Evolutionary conservation across 1,140 invertebrate species (phyloP).

Genomic region (Cheumatopsyche charites): DNA sequence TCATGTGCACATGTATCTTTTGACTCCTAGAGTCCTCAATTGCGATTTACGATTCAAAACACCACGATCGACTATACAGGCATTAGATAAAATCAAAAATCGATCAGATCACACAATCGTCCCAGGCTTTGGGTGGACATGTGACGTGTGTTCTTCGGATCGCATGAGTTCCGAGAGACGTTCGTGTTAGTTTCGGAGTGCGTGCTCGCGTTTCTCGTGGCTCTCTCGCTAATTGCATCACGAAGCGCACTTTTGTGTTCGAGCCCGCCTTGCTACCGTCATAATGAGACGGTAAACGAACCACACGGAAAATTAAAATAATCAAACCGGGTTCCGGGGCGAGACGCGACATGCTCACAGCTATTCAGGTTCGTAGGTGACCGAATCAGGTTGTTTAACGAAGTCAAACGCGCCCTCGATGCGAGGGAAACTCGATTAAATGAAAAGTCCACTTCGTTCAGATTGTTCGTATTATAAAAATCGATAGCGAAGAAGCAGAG

Average conservation of each 20-base stretch:
- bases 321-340: constrained; percentile 7
- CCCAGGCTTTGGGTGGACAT: not conserved
- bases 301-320: constrained; percentile 35
- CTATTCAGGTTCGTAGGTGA: not conserved
- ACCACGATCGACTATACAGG: too few species aligned
- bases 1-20: too few species aligned
- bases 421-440: too few species aligned
- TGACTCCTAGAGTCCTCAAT: too few species aligned
- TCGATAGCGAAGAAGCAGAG: too few species aligned
- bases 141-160: constrained; percentile 4
- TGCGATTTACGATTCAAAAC: too few species aligned
- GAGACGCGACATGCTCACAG: not conserved
- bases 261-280: constrained; percentile 8
- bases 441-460: too few species aligned
- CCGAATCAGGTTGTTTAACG: too few species aligned
- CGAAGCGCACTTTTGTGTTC: constrained; percentile 42
- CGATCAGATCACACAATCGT: too few species aligned
- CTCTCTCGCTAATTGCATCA: constrained; percentile 12
- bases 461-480: too few species aligned
- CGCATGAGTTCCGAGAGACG: not conserved
- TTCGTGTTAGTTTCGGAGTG: constrained; percentile 3
- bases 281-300: constrained; percentile 24
- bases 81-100: too few species aligned
- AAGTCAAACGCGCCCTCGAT: too few species aligned
- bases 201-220: not conserved